Base-by-base conservation (phyloP, 1,140 invertebrate genomes). In the Diabrotica undecimpunctata region DNA sequence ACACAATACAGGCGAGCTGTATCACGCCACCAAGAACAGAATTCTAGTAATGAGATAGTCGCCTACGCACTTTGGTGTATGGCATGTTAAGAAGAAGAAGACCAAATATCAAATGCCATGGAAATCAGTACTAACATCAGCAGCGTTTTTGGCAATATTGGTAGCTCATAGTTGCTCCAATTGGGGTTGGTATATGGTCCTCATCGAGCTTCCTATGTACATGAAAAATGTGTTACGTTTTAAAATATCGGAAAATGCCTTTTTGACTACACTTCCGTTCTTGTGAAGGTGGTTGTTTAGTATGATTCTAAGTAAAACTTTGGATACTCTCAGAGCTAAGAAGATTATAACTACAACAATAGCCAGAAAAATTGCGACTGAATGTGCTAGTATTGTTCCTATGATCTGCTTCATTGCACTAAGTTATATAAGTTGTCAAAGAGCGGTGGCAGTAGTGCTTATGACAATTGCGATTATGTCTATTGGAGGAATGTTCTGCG, bases 141-240 rank as follows among this genome's bases (percentile, higher is more conserved):
- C 83, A 10, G 85, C 90, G 0, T 90, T 93, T 75, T 83, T 86
- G 73, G 88, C 89, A 0, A 92, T 93, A 69, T 77, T 92, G 14
- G 82, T 91, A 3, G 81, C 87, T 0, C 87, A 88, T 68, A 85
- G 92, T 53, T 94, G 93, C 71, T 92, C 88, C 72, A 96, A 96
- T 81, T 97, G 93, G 87, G 94, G 93, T 25, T 96, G 94, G 87
- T 97, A 97, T 75, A 97, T 95, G 83, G 83, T 98, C 69, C 85
- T 98, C 7, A 96, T 94, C 14, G 91, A 95, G 75, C 83, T 97
- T 57, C 96, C 96, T 0, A 91, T 90, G 67, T 98, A 95, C 77
- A 92, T 98, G 89, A 92, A 93, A 74, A 86, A 90, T 75, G 90
- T 97, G 25, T 84, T 98, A 2, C 87, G 93, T 75, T 96, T 95